Evolutionary conservation across 53 echinoderm and acorn worm genomes (phyloP), one percentile per base, ranked within the genome.

Genomic region (Mesocentrotus franciscanus): DNA sequence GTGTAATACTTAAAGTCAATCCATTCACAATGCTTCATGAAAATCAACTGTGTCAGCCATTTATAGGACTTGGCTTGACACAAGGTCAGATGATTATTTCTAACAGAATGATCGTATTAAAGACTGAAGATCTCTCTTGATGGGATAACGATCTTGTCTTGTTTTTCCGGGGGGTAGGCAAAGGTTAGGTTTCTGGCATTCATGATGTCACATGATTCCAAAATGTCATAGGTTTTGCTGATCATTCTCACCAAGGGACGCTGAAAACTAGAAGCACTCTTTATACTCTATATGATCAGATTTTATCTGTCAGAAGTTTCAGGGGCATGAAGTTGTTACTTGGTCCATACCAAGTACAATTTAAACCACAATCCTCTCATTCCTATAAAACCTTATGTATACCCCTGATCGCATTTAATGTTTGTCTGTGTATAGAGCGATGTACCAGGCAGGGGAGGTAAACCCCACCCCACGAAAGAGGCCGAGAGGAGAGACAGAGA

Each of bases 401-500:
- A 49, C 6, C 6, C 49, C 49, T 49, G 49, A 49, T 49, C 49
- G 49, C 49, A 7, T 5, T 7, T 64, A 16, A 64, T 18, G 64
- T 64, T 76, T 76, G 13, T 76, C 34, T 34, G 24, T 78, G 11
- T 58, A 55, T 36, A 94, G 95, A 95, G 95, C 60, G 95, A 96
- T 64, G 96, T 95, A 64, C 87, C 95, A 74, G 97, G 97, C 62
- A 96, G 97, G 60, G 85, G 90, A 30, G 58, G 87, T n/a, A 97
- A 95, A 92, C 85, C 96, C 3, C 96, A 96, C 61, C 95, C 94
- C 13, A 95, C 96, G 29, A 90, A 83, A 60, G 97, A 97, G 0
- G 95, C 95, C 1, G 98, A 99, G 85, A 97, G 97, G 91, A 92
- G 99, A 30, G 97, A 97, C 91, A 62, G 97, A 72, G 96, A 97